Evolutionary conservation across 1,140 invertebrate genomes (phyloP).

Genomic region (Sinonovacula constricta): DNA sequence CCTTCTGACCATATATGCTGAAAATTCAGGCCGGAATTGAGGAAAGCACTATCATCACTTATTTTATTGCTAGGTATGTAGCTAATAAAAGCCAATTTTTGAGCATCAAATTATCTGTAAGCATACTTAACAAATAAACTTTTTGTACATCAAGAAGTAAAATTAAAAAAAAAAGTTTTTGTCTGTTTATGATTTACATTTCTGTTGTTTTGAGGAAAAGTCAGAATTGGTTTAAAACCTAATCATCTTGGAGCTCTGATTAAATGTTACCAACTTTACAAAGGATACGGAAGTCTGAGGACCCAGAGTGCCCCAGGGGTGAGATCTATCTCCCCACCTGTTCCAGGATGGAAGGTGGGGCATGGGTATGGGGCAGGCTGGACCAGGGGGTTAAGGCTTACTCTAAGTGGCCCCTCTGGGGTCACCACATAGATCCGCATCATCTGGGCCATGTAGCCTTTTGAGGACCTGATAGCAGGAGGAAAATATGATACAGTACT

Average conservation of each 20-base stretch:
- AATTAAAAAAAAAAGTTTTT: not conserved
- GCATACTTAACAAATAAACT: not conserved
- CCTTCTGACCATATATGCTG: too few relatives aligned
- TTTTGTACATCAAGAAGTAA: not conserved
- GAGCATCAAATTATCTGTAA: not conserved
- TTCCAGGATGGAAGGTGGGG: constrained; percentile 87
- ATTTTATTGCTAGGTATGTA: too few relatives aligned
- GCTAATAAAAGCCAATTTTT: too few relatives aligned
- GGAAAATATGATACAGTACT: not conserved
- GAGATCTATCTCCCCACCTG: constrained; percentile 86
- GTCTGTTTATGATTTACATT: too few relatives aligned
- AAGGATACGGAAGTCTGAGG: constrained; percentile 90
- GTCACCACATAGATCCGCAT: constrained; percentile 96
- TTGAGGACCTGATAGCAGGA: constrained; percentile 65
- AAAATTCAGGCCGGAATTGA: too few relatives aligned
- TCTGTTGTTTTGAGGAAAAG: not conserved
- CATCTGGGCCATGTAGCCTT: constrained; percentile 86
- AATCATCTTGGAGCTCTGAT: too few relatives aligned
- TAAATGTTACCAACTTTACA: too few relatives aligned
- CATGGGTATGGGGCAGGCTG: constrained; percentile 89
- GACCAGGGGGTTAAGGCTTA: constrained; percentile 88
- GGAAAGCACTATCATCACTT: too few relatives aligned
- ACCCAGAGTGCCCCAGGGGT: constrained; percentile 95
- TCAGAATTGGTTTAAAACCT: not conserved
- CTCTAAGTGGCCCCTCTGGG: constrained; percentile 92